These are phyloP conservation scores for Agrochola circellaris DNA, from an alignment of 2,888 invertebrate genomes.

Conservation along the genomic window DNA sequence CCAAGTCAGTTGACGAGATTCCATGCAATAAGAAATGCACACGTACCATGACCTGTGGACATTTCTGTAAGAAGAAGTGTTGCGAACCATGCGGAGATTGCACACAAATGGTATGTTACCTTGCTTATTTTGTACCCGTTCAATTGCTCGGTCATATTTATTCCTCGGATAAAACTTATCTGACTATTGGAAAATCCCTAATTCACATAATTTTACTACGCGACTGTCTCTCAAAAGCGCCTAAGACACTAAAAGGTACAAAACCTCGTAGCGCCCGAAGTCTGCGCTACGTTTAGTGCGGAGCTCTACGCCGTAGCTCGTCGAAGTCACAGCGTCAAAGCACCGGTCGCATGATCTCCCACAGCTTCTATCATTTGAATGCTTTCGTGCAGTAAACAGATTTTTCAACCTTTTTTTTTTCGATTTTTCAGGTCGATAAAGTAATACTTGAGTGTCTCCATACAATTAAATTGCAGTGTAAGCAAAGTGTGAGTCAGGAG, in stretches of 20 bases:
- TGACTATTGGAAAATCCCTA: background rate
- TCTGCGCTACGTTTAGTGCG: background rate
- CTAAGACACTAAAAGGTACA: background rate
- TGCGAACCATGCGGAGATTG: slow-evolving; percentile 87
- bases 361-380: background rate
- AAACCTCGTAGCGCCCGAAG: background rate
- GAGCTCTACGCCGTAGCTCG: slow-evolving; percentile 12
- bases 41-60: slow-evolving; percentile 85
- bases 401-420: background rate
- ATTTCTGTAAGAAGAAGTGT: slow-evolving; percentile 88
- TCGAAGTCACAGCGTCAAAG: background rate
- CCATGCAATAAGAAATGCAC: slow-evolving; percentile 87
- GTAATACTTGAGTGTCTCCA: slow-evolving; percentile 84
- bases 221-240: background rate
- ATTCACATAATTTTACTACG: background rate
- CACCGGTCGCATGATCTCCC: too few species aligned
- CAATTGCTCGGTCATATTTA: background rate
- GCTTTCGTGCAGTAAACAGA: too few species aligned
- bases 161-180: background rate
- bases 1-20: slow-evolving; percentile 77
- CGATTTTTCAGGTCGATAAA: slow-evolving; percentile 82
- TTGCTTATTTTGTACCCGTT: slow-evolving; percentile 13
- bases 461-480: slow-evolving; percentile 81
- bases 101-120: slow-evolving; percentile 77
- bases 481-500: slow-evolving; percentile 69